phyloP scores from a whole-genome alignment of 2,888 invertebrate genomes.

The Junonia oenone region DNA sequence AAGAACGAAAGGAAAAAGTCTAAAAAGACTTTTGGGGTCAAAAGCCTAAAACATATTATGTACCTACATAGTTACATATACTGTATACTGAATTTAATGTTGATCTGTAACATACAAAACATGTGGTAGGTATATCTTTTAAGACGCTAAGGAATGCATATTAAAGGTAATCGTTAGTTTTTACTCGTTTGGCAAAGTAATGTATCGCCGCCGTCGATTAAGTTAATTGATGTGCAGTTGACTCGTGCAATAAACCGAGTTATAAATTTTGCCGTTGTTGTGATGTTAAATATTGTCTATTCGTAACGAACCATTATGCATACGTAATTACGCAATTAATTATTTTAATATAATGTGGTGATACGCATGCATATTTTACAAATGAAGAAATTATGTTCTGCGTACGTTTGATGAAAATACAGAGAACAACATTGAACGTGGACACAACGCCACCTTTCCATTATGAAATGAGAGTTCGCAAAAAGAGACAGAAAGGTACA shows the following conservation, averaged over 20 bases:
- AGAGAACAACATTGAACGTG: too few species aligned
- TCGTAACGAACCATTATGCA: constrained; percentile 14
- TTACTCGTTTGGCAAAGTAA: constrained; percentile 19
- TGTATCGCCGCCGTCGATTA: constrained; percentile 31
- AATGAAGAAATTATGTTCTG: too few species aligned
- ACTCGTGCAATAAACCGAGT: constrained; percentile 30
- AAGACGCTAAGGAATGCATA: not conserved
- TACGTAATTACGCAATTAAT: constrained; percentile 11
- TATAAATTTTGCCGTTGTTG: constrained; percentile 22
- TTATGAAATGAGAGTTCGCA: too few species aligned
- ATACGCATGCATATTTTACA: not conserved
- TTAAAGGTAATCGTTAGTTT: constrained; percentile 5
- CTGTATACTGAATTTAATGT: not conserved
- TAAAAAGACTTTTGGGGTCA: too few species aligned
- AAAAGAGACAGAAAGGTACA: too few species aligned
- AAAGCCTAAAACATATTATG: too few species aligned
- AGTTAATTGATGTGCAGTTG: constrained; percentile 34
- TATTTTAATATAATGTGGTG: constrained; percentile 7
- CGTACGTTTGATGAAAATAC: too few species aligned
- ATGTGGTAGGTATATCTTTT: not conserved
- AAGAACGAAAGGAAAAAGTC: too few species aligned
- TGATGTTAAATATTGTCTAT: constrained; percentile 19
- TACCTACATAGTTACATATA: not conserved
- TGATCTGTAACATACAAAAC: too few species aligned
- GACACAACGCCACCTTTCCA: too few species aligned